phyloP scores from a whole-genome alignment of 2,888 invertebrate species.

The Ophion slaviceki region DNA sequence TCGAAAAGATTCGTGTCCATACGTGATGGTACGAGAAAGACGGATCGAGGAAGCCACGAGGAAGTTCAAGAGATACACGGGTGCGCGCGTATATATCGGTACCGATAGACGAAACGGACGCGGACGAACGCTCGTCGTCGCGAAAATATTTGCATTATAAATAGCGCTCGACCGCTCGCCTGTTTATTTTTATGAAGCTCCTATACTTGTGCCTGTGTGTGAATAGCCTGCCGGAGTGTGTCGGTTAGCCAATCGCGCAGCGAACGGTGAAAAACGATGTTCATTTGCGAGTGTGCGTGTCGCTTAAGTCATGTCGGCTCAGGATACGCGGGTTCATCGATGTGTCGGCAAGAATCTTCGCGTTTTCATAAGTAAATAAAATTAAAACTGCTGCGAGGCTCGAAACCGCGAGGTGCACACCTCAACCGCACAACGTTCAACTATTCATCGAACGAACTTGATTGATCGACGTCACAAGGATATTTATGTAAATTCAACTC shows the following conservation, averaged over 20 bases:
- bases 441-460: background rate
- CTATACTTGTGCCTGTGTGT: conserved; percentile 15
- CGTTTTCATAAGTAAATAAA: conserved; percentile 4
- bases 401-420: background rate
- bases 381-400: background rate
- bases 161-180: conserved; percentile 76
- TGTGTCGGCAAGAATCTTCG: background rate
- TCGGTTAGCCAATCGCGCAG: background rate
- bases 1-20: background rate
- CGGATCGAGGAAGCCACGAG: conserved; percentile 33
- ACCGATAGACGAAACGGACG: conserved; percentile 71
- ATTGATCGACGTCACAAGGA: background rate
- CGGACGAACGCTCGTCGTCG: conserved; percentile 69
- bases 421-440: background rate
- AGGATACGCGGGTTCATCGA: background rate
- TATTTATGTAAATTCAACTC: background rate
- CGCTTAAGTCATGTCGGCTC: conserved; percentile 24
- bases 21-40: background rate
- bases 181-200: conserved; percentile 76
- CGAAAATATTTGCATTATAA: conserved; percentile 82
- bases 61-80: conserved; percentile 23
- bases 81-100: conserved; percentile 60
- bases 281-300: background rate
- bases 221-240: conserved; percentile 3
- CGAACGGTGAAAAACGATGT: too few relatives aligned